Evolutionary conservation across 2,113 vertebrate genomes (phyloP).

Genomic region (Pelecanoides urinatrix): DNA sequence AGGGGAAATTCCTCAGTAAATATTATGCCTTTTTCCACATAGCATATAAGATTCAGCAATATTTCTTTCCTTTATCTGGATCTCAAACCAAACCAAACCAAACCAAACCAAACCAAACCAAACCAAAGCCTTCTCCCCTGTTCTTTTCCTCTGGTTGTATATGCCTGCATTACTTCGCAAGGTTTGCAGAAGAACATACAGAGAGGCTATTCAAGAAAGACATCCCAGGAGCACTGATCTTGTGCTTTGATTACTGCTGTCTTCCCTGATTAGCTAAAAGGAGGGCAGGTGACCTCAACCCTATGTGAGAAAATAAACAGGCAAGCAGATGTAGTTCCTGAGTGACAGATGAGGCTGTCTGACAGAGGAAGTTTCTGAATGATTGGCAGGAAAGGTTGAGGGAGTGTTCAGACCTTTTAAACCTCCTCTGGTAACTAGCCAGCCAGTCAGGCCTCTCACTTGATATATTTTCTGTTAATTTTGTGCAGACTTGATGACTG

Average conservation of each 20-base stretch:
- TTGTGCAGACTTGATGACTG: not conserved
- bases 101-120: not conserved
- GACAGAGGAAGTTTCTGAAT: not conserved
- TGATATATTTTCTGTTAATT: not conserved
- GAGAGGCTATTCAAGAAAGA: not conserved
- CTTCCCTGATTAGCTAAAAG: constrained; percentile 40
- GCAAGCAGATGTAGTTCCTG: not conserved
- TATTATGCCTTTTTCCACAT: not conserved
- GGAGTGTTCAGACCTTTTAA: not conserved
- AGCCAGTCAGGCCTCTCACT: not conserved
- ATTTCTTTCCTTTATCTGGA: not conserved
- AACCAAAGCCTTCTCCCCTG: not conserved
- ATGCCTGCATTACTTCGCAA: not conserved
- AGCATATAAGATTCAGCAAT: not conserved
- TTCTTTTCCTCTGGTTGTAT: not conserved
- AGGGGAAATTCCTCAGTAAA: not conserved
- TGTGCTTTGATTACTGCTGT: constrained; percentile 25
- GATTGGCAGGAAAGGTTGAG: not conserved
- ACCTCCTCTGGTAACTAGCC: not conserved
- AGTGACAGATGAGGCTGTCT: constrained; percentile 38
- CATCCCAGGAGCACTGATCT: not conserved
- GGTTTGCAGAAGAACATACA: not conserved
- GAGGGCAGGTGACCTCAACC: constrained; percentile 19
- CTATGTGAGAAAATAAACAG: constrained; percentile 29
- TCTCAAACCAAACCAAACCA: not conserved